Base-by-base conservation (phyloP, 2,888 invertebrate genomes). In the Leptogaster cylindrica region DNA sequence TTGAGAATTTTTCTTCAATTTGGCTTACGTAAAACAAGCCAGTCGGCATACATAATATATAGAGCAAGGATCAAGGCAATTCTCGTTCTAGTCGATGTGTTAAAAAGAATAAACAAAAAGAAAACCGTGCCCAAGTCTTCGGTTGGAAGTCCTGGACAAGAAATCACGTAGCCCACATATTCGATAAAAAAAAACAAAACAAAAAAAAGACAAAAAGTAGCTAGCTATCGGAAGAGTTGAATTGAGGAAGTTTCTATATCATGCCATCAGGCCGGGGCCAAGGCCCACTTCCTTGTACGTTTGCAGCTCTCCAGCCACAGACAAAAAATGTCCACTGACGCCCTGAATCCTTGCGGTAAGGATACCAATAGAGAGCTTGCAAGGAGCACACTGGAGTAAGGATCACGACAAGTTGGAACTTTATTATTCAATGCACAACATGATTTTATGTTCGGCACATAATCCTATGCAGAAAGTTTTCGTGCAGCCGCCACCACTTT, bases 371-470 rank as follows among this genome's bases (percentile, higher is more conserved):
- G 7, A 25, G n/a, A 20, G 12, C 14, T 39, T 4, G 7, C 44
- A 27, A 58, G 39, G 28, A 28, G 36, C 28, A 27, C 4, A 20
- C 10, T 16, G 18, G 23, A 39, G 23, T n/a, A 36, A 39, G 28
- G 61, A 44, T 61, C 44, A 61, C 27, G 41, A 61, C 61, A 36
- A 48, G 48, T 48, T 64, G 33, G 48, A 25, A 48, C 48, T 51
- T 66, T 66, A 66, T 55, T 66, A 66, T 66, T 66, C 66, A 66
- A 55, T 46, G 52, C 55, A 66, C 66, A 66, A 66, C 66, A 66
- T 65, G 65, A 65, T 48, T 66, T 58, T 69, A 66, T 69, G 63
- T 69, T 69, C 66, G 50, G 69, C 48, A 65, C 69, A 69, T 66
- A 69, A 69, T 46, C 46, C 64, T 23, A 68, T 68, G 68, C 65